Evolutionary conservation across 35 echinoderm and acorn worm genomes (phyloP), one percentile per base, ranked within the genome.

Genomic region (Patiria miniata): DNA sequence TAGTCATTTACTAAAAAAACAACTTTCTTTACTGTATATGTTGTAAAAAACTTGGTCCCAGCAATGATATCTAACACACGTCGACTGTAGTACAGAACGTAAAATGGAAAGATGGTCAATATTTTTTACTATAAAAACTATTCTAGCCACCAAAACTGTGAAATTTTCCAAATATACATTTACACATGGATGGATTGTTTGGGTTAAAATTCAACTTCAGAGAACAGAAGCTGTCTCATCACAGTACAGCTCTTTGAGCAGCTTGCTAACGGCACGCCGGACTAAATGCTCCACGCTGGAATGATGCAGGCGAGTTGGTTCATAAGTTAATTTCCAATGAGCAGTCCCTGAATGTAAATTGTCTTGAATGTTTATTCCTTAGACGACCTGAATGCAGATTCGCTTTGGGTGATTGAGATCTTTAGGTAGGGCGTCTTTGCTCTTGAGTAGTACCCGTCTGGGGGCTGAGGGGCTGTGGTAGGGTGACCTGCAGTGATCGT

Each of bases 301-400:
- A 10, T 30, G 15, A 1, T 36, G 65, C 23, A 8, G 8, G 65
- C 34, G n/a, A n/a, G n/a, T n/a, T n/a, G n/a, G n/a, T n/a, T n/a
- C 23, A 73, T 32, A 73, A 34, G 26, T 32, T 28, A 68, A 14
- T 1, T 7, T 36, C 15, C 29, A 14, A 10, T 28, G 30, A 9
- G 26, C 29, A 32, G 26, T 2, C 26, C 65, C 65, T 73, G 21
- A 22, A 10, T 34, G 26, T 14, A 32, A 32, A 34, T 14, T 15
- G 19, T 14, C 23, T 2, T 32, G 14, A 28, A 2, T 7, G 6
- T 7, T 28, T 18, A 14, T 73, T 73, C 29, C 14, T 30, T 73
- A 73, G 26, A 34, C 23, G 34, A 73, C 65, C 65, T 73, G 65
- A 23, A 73, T 73, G 34, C 65, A 73, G 14, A 73, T 73, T 34